Percentiles rank a stretch among this genome's conserved stretches.
Evolutionary conservation across 2,797 vertebrate species (phyloP).

Genomic region (Synaphobranchus kaupii): DNA sequence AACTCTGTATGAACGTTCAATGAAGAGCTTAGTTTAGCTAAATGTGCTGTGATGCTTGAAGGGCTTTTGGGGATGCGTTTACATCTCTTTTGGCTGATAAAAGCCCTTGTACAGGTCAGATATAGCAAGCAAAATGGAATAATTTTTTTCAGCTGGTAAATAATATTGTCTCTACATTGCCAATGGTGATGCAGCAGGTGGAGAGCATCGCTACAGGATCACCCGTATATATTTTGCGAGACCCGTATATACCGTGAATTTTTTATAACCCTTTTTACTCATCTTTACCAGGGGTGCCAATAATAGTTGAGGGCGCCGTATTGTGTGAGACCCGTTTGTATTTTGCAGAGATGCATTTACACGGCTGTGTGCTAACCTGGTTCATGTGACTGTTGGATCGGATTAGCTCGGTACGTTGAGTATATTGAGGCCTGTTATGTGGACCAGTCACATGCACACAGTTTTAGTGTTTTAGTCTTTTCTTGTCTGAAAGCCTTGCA

Average conservation of each 20-base stretch:
- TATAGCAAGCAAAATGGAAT: not conserved
- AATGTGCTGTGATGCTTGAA: not conserved
- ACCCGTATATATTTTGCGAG: not conserved
- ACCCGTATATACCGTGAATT: too few relatives aligned
- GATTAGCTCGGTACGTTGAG: not conserved
- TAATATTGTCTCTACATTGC: not conserved
- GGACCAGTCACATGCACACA: not conserved
- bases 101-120: not conserved
- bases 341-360: not conserved
- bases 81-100: not conserved
- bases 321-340: not conserved
- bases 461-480: not conserved
- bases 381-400: not conserved
- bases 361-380: not conserved
- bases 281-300: too few relatives aligned
- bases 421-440: not conserved
- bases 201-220: not conserved
- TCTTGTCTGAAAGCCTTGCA: not conserved
- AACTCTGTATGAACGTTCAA: not conserved
- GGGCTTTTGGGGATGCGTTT: not conserved
- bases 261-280: too few relatives aligned
- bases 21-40: not conserved
- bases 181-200: not conserved
- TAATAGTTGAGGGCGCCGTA: too few relatives aligned
- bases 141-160: not conserved